phyloP scores from a whole-genome alignment of 2,888 invertebrate species.

The Galeruca laticollis region DNA sequence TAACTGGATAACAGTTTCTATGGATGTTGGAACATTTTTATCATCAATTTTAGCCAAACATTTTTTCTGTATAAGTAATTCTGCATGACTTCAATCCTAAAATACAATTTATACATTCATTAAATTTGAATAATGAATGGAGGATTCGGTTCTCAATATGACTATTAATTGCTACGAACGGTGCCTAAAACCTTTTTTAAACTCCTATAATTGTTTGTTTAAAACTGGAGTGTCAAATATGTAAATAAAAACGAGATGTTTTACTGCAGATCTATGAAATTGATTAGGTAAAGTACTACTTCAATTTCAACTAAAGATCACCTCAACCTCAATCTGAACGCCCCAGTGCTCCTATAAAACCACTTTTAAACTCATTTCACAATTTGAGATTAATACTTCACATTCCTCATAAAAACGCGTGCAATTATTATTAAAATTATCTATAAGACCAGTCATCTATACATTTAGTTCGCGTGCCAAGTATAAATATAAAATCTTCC shows the following conservation, averaged over 20 bases:
- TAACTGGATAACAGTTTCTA: too few relatives aligned
- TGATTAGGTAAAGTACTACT: not conserved
- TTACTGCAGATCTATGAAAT: too few relatives aligned
- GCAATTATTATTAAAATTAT: not conserved
- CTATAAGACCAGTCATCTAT: not conserved
- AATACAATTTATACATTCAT: too few relatives aligned
- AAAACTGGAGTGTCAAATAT: too few relatives aligned
- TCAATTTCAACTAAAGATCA: not conserved
- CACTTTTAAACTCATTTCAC: not conserved
- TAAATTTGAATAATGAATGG: not conserved
- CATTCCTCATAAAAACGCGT: not conserved
- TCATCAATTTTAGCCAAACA: too few relatives aligned
- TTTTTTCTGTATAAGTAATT: too few relatives aligned
- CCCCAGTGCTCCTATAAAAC: not conserved
- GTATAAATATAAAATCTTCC: constrained; percentile 6
- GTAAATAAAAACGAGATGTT: too few relatives aligned
- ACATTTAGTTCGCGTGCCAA: constrained; percentile 1
- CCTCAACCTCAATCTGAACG: not conserved
- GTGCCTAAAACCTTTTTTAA: not conserved
- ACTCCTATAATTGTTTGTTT: too few relatives aligned
- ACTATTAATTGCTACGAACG: not conserved
- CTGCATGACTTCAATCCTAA: too few relatives aligned
- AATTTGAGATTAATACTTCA: not conserved
- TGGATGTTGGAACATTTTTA: too few relatives aligned
- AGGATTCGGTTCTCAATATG: not conserved